A percentile compares a stretch with the other conserved stretches of the same genome.
phyloP scores from a whole-genome alignment of 2,797 vertebrate genomes.

The Calcarius lapponicus region DNA sequence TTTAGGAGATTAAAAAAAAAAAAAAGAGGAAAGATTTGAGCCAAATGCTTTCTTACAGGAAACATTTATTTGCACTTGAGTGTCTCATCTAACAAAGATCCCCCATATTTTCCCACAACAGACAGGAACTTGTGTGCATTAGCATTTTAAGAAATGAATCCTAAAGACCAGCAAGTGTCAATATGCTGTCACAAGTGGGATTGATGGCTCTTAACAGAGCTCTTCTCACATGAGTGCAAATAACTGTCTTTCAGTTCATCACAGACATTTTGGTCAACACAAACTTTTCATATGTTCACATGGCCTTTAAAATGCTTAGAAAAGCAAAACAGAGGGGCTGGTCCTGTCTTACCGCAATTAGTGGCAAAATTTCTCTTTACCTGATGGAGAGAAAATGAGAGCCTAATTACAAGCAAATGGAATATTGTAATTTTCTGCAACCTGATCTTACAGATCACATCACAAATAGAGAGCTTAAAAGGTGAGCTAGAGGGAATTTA shows the following conservation, averaged over 20 bases:
- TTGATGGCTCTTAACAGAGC: constrained; percentile 15
- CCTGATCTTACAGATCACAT: neutral
- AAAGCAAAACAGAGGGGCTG: neutral
- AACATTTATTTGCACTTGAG: constrained; percentile 58
- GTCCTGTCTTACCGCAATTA: neutral
- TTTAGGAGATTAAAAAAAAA: constrained; percentile 9
- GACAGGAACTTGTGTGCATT: constrained; percentile 51
- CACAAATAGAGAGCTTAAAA: neutral
- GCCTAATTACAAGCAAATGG: neutral
- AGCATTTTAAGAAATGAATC: constrained; percentile 60
- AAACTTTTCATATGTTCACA: constrained; percentile 9
- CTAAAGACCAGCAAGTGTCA: constrained; percentile 46
- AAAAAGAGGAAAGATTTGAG: neutral
- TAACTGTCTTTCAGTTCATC: constrained; percentile 40
- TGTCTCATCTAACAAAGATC: constrained; percentile 58
- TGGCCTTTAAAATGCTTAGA: neutral
- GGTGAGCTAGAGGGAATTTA: neutral
- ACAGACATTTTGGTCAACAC: constrained; percentile 48
- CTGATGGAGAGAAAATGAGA: neutral
- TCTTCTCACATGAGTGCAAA: constrained; percentile 58
- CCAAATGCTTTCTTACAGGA: constrained; percentile 64
- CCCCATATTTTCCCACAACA: constrained; percentile 54
- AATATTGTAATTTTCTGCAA: neutral
- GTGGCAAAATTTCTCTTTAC: neutral
- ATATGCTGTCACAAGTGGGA: constrained; percentile 9